Evolutionary conservation across 2,888 invertebrate genomes (phyloP).

Genomic region (Limnephilus lunatus): DNA sequence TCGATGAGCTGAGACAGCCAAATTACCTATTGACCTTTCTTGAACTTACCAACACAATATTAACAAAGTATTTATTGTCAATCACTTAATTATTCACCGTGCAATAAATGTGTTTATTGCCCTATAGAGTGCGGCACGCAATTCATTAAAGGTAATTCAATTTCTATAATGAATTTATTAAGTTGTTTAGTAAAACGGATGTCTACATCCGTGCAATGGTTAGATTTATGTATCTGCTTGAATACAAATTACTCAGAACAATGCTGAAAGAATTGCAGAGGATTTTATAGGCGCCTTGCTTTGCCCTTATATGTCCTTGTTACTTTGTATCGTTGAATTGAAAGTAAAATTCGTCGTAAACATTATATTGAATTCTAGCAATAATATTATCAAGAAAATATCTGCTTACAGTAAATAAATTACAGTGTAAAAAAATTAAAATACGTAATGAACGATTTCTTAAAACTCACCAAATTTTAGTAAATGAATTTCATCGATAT

Average conservation of each 20-base stretch:
- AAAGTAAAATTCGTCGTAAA: background rate
- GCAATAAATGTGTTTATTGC: background rate
- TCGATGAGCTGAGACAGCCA: too few species aligned
- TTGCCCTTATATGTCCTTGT: background rate
- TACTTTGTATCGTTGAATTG: background rate
- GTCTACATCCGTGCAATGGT: constrained; percentile 30
- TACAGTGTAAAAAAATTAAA: too few species aligned
- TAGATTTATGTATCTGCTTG: background rate
- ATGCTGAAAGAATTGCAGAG: background rate
- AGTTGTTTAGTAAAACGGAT: constrained; percentile 29
- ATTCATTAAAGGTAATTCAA: constrained; percentile 18
- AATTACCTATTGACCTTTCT: too few species aligned
- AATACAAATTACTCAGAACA: constrained; percentile 33
- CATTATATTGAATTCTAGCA: too few species aligned
- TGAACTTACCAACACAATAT: background rate
- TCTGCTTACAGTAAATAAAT: too few species aligned
- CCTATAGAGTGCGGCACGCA: background rate
- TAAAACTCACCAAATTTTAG: too few species aligned
- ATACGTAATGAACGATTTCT: too few species aligned
- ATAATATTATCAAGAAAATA: too few species aligned
- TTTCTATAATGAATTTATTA: background rate
- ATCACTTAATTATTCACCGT: background rate
- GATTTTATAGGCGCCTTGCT: background rate
- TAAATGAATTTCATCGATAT: too few species aligned
- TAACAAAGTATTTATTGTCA: background rate